These are phyloP conservation scores for Echinarachnius parma DNA, from an alignment of 53 echinoderm and acorn worm species.

Conservation along the genomic window DNA sequence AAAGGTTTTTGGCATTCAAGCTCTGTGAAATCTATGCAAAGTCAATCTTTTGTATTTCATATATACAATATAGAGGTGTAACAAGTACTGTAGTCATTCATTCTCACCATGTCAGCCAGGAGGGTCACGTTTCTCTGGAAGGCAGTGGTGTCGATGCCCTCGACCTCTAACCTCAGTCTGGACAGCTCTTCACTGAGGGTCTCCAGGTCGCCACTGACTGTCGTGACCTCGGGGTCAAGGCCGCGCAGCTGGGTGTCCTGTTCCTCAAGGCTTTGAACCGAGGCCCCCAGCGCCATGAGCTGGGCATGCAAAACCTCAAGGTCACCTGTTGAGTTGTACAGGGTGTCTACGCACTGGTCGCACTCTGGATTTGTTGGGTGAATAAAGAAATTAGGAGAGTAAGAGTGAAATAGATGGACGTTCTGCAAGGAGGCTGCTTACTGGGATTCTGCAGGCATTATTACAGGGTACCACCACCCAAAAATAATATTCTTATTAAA, in stretches of 20 bases:
- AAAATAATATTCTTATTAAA: too few species aligned
- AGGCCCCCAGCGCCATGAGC: constrained; percentile 39
- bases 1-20: neutral
- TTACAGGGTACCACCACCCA: too few species aligned
- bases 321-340: constrained; percentile 62
- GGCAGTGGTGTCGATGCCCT: constrained; percentile 42
- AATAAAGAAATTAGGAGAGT: too few species aligned
- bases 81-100: neutral
- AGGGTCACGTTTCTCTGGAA: constrained; percentile 43
- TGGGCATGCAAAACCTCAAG: constrained; percentile 51
- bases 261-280: constrained; percentile 59
- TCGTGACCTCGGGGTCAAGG: constrained; percentile 60
- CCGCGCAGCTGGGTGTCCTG: constrained; percentile 58
- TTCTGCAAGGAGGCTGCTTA: too few species aligned
- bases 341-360: constrained; percentile 90
- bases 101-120: constrained; percentile 46
- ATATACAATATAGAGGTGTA: neutral
- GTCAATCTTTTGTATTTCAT: neutral
- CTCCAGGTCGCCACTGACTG: constrained; percentile 40
- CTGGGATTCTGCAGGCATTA: too few species aligned
- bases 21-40: neutral
- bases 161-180: constrained; percentile 49
- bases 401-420: too few species aligned
- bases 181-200: constrained; percentile 45
- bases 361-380: constrained; percentile 54